Percentiles rank a stretch among this genome's conserved stretches.
phyloP scores from a whole-genome alignment of 2,888 invertebrate genomes.

The Hofmannophila pseudospretella region DNA sequence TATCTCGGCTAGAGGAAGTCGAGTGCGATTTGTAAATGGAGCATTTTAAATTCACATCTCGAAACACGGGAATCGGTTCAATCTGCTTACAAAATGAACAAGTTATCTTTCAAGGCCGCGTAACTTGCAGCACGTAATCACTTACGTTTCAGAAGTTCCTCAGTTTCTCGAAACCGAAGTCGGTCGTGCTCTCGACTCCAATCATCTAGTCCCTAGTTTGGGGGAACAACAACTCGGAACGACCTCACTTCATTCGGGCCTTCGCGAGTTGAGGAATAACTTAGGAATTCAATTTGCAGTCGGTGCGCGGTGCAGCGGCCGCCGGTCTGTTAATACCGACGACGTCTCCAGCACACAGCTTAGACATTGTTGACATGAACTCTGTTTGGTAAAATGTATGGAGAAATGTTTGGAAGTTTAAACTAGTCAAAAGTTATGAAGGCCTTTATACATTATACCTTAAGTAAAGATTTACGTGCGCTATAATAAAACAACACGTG shows the following conservation, averaged over 20 bases:
- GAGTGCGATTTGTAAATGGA: conserved; percentile 34
- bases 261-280: conserved; percentile 62
- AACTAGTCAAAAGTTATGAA: too few relatives aligned
- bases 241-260: conserved; percentile 63
- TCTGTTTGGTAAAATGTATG: conserved; percentile 11
- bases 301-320: conserved; percentile 22
- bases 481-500: too few relatives aligned
- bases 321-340: conserved; percentile 24
- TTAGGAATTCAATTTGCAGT: conserved; percentile 68
- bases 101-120: conserved; percentile 41
- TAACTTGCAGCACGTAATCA: conserved; percentile 40
- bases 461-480: too few relatives aligned
- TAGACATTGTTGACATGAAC: conserved; percentile 40
- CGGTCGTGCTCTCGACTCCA: conserved; percentile 38
- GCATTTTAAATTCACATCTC: conserved; percentile 47
- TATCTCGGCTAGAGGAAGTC: conserved; percentile 15
- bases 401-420: neutral
- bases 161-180: conserved; percentile 31
- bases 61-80: conserved; percentile 34
- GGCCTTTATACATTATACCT: too few relatives aligned
- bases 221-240: conserved; percentile 57
- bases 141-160: conserved; percentile 22
- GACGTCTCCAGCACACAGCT: conserved; percentile 32
- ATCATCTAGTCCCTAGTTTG: conserved; percentile 40
- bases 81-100: conserved; percentile 40